A percentile compares a stretch with the other conserved stretches of the same genome.
Evolutionary conservation across 2,888 invertebrate species (phyloP).

Genomic region (Xylophagus ater): DNA sequence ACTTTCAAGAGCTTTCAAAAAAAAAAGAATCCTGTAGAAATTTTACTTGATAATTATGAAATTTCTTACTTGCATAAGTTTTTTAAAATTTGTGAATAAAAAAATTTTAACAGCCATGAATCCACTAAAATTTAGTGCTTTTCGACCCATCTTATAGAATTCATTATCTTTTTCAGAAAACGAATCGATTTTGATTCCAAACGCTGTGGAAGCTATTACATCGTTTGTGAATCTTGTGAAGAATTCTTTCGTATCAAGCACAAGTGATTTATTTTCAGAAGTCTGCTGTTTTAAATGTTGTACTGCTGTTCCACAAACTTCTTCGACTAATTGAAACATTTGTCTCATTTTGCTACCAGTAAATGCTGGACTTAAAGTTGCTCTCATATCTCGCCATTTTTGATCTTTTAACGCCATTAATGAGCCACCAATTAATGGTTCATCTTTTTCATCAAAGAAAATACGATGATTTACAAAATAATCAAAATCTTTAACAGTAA

Average conservation of each 20-base stretch:
- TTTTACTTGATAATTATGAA: too few species aligned
- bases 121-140: constrained; percentile 35
- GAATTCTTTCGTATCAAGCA: constrained; percentile 35
- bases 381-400: constrained; percentile 38
- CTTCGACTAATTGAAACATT: constrained; percentile 22
- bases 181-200: constrained; percentile 43
- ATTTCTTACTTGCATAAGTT: too few species aligned
- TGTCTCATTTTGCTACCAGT: constrained; percentile 30
- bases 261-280: too few species aligned
- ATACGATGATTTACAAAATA: constrained; percentile 43
- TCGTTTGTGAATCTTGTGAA: constrained; percentile 34
- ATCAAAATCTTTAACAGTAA: constrained; percentile 47
- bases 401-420: constrained; percentile 40
- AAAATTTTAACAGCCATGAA: too few species aligned
- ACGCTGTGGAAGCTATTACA: constrained; percentile 40
- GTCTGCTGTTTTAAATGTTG: background rate
- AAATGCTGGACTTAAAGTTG: constrained; percentile 28
- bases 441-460: constrained; percentile 33
- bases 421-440: constrained; percentile 43
- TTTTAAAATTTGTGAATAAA: too few species aligned
- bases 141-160: constrained; percentile 44
- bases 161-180: constrained; percentile 41
- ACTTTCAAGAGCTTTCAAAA: constrained; percentile 22
- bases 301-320: background rate
- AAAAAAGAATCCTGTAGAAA: too few species aligned